Percentiles rank a stretch among this genome's conserved stretches.
phyloP scores from a whole-genome alignment of 2,888 invertebrate species.

The Lepidochitona cinerea region DNA sequence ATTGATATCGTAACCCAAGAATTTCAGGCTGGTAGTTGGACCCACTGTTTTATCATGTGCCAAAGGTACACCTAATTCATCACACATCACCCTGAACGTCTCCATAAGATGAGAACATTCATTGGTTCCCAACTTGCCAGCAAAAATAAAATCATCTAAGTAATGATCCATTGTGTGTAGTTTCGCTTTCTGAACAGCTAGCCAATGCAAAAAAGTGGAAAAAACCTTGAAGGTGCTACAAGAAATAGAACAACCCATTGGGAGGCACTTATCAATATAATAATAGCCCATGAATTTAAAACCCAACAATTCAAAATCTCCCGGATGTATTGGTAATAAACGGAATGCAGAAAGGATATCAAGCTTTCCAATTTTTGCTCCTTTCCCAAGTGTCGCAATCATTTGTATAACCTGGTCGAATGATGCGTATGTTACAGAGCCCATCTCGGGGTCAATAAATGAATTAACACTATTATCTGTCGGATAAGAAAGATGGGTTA shows the following conservation, averaged over 20 bases:
- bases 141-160: slow-evolving; percentile 3
- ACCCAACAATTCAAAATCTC: neutral
- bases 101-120: neutral
- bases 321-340: neutral
- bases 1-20: neutral
- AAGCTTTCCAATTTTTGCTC: neutral
- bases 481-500: neutral
- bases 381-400: neutral
- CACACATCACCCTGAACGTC: neutral
- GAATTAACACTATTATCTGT: neutral
- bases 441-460: neutral
- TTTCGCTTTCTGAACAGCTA: neutral
- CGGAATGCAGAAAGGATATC: neutral
- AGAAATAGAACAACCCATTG: slow-evolving; percentile 11
- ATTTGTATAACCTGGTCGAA: neutral
- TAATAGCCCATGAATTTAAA: neutral
- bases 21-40: neutral
- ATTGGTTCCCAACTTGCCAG: neutral
- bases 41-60: neutral
- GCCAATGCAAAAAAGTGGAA: slow-evolving; percentile 1
- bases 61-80: neutral
- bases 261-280: slow-evolving; percentile 9
- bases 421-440: neutral
- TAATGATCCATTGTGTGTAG: neutral
- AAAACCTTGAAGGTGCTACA: slow-evolving; percentile 3